Evolutionary conservation across 2,888 invertebrate species (phyloP), one percentile per base, ranked within the genome.

Genomic region (Synanthedon vespiformis): DNA sequence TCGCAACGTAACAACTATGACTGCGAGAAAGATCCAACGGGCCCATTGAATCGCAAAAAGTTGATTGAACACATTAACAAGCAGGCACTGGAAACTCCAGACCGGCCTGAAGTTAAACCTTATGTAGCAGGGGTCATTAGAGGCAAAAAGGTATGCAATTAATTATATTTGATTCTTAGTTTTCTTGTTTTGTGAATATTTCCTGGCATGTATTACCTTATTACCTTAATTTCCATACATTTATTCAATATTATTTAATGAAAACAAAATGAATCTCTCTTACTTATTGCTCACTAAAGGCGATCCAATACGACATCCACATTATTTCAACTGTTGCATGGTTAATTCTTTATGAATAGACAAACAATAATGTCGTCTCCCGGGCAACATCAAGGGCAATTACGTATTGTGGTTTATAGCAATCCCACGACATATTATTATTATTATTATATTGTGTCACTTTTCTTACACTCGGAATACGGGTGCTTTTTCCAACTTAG

Each of bases 71-170:
- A 96, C 85, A 95, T 98, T 68, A 98, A 99, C 82, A 98, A 98
- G 82, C 96, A 98, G 78, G 99, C 99, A n/a, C 88, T 97, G 65
- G 97, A 97, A 84, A 97, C 99, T 54, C 98, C 98, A 51, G 99
- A 99, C 87, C 92, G 94, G 90, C 98, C 98, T 3, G 99, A 99
- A 81, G 88, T 93, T 55, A 97, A 98, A 80, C 98, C 98, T 10
- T 99, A 91, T 77, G 94, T 96, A 40, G 90, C 97, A 62, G 98
- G 98, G 57, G 92, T 93, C 54, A 90, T 97, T 61, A 90, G 98
- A 80, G 99, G 99, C 79, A 95, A 95, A 82, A 96, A 96, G 89
- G 94, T 94, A 76, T 72, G 49, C 16, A 16, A 1, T 16, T 16
- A 16, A 34, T 49, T n/a, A 18, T 10, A 12, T 16, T 49, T 10